These are phyloP conservation scores for Drosophila mulleri DNA, from an alignment of 2,888 invertebrate species.

Conservation along the genomic window DNA sequence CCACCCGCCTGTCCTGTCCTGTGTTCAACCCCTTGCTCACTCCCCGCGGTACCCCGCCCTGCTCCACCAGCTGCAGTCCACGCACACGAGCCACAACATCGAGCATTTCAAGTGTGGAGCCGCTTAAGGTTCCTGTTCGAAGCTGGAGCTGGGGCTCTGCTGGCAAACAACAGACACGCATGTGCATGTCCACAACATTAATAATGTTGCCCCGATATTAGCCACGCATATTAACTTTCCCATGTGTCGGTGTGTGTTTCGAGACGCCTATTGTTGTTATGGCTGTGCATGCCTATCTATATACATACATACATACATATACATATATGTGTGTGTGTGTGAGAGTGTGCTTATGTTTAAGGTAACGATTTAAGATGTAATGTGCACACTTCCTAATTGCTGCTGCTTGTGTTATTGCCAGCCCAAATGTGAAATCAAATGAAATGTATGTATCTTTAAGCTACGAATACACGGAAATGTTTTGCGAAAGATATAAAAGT, in stretches of 20 bases:
- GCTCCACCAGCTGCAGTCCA: no score
- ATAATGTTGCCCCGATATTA: constrained; percentile 73
- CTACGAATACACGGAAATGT: not conserved
- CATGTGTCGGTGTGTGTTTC: constrained; percentile 22
- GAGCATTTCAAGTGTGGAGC: constrained; percentile 41
- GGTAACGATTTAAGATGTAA: constrained; percentile 31
- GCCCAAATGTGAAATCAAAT: not conserved
- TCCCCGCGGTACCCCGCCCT: not conserved
- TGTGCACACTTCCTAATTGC: constrained; percentile 22
- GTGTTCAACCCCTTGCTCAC: constrained; percentile 4
- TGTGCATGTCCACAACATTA: constrained; percentile 71
- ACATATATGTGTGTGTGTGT: constrained; percentile 9
- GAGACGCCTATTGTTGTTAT: constrained; percentile 17
- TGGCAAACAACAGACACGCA: constrained; percentile 50
- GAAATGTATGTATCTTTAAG: constrained; percentile 10
- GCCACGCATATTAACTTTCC: constrained; percentile 76
- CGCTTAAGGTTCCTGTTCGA: constrained; percentile 22
- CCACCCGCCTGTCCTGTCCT: not conserved
- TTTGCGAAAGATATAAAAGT: not conserved
- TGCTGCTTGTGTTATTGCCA: constrained; percentile 4
- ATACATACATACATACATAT: constrained; percentile 1
- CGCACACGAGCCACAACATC: not conserved
- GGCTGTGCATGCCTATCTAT: constrained; percentile 13
- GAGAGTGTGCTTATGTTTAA: constrained; percentile 22
- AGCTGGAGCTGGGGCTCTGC: constrained; percentile 1